phyloP scores from a whole-genome alignment of 2,113 vertebrate species.

The Gobio gobio region DNA sequence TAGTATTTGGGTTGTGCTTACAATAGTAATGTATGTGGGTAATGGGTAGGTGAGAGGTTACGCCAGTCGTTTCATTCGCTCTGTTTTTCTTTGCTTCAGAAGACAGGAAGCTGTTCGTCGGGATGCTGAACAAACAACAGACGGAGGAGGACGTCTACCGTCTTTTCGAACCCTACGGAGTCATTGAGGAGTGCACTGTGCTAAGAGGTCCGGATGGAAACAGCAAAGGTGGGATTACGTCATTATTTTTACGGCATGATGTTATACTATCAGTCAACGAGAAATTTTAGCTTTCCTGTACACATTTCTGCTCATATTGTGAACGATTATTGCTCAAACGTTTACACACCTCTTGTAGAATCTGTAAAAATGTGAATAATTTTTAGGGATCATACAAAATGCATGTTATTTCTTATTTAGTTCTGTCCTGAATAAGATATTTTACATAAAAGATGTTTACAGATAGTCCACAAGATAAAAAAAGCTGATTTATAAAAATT shows the following conservation, averaged over 20 bases:
- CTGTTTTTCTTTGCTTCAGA: constrained; percentile 74
- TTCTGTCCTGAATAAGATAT: no score
- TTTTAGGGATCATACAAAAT: no score
- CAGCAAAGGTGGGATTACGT: constrained; percentile 90
- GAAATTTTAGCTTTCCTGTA: background rate
- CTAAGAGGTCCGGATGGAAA: constrained; percentile 95
- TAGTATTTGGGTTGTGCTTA: constrained; percentile 26
- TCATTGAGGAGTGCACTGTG: constrained; percentile 98
- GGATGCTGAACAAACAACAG: constrained; percentile 99
- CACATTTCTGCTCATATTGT: background rate
- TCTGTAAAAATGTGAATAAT: no score
- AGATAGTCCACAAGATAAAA: no score
- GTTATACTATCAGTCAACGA: background rate
- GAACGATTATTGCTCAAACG: background rate
- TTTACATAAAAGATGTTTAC: no score
- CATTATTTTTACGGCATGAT: background rate
- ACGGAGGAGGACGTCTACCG: constrained; percentile 97
- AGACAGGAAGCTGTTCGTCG: constrained; percentile 96
- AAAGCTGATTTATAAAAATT: no score
- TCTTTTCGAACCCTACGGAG: constrained; percentile 97
- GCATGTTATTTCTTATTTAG: no score
- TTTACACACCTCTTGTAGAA: no score
- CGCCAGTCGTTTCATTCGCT: constrained; percentile 57
- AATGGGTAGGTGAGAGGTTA: constrained; percentile 53
- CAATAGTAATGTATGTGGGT: constrained; percentile 16